These are phyloP conservation scores for Tribolium freemani DNA, from an alignment of 2,888 invertebrate genomes.

Conservation along the genomic window DNA sequence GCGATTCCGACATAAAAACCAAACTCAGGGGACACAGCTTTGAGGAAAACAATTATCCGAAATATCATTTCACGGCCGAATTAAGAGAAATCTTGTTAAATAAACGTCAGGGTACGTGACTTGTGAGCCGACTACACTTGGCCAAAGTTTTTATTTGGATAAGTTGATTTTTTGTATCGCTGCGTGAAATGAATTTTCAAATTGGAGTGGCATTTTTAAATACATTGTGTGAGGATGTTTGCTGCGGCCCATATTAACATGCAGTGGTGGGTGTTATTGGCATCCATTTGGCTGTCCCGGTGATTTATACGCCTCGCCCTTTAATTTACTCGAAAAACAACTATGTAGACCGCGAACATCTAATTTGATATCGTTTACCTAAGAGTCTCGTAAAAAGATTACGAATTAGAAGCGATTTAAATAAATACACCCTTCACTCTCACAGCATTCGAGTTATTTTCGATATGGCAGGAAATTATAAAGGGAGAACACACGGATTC, in stretches of 20 bases:
- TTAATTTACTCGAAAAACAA: constrained; percentile 41
- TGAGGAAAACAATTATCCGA: neutral
- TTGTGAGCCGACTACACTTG: neutral
- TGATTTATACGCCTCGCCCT: constrained; percentile 41
- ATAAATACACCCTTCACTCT: constrained; percentile 44
- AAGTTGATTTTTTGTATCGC: neutral
- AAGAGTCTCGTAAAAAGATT: constrained; percentile 44
- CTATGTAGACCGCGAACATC: constrained; percentile 31
- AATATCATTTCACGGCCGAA: neutral
- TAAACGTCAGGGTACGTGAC: neutral
- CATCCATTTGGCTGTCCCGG: constrained; percentile 39
- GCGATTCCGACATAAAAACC: too few relatives aligned
- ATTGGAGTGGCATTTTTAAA: neutral
- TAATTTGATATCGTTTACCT: constrained; percentile 43
- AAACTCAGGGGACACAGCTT: neutral
- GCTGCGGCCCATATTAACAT: constrained; percentile 27
- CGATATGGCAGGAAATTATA: constrained; percentile 42
- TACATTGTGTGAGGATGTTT: neutral
- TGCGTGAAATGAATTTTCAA: neutral
- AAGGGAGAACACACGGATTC: constrained; percentile 44
- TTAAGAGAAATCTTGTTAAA: neutral
- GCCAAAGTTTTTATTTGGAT: neutral
- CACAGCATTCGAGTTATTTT: constrained; percentile 36
- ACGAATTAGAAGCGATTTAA: constrained; percentile 44
- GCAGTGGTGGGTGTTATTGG: constrained; percentile 40